Percentiles rank a stretch among this genome's conserved stretches.
Evolutionary conservation across 2,113 vertebrate species (phyloP).

Genomic region (Paedocypris sp.): DNA sequence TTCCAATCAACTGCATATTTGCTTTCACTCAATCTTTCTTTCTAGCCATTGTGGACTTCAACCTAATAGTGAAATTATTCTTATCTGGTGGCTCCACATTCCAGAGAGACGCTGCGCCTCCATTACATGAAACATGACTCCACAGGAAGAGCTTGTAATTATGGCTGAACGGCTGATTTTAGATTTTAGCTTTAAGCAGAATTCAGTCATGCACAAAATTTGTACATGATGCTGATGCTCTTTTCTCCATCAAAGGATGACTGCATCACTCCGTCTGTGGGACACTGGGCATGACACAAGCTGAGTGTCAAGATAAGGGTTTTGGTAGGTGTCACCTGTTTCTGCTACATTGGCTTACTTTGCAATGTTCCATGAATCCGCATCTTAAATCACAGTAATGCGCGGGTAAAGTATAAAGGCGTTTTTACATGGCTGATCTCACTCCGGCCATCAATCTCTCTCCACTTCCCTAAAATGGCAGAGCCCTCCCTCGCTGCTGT

Average conservation of each 20-base stretch:
- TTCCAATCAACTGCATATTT: background rate
- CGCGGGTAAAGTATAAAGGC: too few species aligned
- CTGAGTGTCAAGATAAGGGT: too few species aligned
- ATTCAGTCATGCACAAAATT: conserved; percentile 38
- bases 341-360: too few species aligned
- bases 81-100: conserved; percentile 26
- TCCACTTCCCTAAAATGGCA: conserved; percentile 11
- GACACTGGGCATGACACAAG: too few species aligned
- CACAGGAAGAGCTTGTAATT: conserved; percentile 35
- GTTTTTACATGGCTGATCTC: conserved; percentile 10
- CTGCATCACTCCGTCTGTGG: too few species aligned
- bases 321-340: too few species aligned
- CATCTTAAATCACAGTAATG: too few species aligned
- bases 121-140: conserved; percentile 37
- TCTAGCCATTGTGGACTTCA: conserved; percentile 2
- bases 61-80: conserved; percentile 25
- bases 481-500: background rate
- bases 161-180: conserved; percentile 35
- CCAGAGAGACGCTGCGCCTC: conserved; percentile 10
- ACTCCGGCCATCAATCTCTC: conserved; percentile 23
- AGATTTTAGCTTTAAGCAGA: conserved; percentile 39
- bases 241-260: background rate
- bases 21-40: background rate
- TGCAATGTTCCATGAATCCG: too few species aligned
- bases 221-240: conserved; percentile 29